A percentile compares a stretch with the other conserved stretches of the same genome.
Evolutionary conservation across 2,888 invertebrate genomes (phyloP).

Genomic region (Conus canariensis): DNA sequence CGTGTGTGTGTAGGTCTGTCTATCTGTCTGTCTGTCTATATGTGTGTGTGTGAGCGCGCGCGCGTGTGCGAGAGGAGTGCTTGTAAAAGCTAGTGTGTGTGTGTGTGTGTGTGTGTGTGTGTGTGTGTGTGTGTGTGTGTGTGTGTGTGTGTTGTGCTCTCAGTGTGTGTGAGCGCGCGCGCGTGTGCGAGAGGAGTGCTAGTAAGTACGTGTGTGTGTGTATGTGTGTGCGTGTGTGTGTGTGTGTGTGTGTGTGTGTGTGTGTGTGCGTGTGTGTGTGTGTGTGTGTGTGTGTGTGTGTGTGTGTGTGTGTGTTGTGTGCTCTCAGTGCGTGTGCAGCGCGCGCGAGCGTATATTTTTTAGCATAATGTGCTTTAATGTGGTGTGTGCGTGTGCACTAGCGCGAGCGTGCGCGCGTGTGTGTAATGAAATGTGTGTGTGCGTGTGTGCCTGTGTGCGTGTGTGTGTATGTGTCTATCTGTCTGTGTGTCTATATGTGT

Average conservation of each 20-base stretch:
- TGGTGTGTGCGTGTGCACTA: neutral
- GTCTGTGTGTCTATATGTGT: neutral
- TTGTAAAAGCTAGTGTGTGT: too few relatives aligned
- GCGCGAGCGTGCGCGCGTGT: neutral
- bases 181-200: too few relatives aligned
- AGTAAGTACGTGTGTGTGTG: neutral
- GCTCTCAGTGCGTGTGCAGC: neutral
- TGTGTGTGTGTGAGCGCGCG: neutral
- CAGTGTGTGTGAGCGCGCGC: neutral
- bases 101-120: too few relatives aligned
- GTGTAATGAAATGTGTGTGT: neutral
- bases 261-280: neutral
- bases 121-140: too few relatives aligned
- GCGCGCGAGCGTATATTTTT: too few relatives aligned
- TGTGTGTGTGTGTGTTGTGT: conserved; percentile 21
- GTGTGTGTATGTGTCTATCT: neutral
- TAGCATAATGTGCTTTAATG: too few relatives aligned
- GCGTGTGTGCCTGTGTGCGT: neutral
- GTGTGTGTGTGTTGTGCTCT: neutral
- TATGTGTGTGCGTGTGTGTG: neutral
- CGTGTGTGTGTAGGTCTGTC: neutral
- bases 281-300: conserved; percentile 27
- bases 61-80: neutral
- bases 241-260: neutral
- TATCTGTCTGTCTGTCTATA: neutral